Conservation (phyloP, 2,888 invertebrate species). For the Phortica magna region DNA sequence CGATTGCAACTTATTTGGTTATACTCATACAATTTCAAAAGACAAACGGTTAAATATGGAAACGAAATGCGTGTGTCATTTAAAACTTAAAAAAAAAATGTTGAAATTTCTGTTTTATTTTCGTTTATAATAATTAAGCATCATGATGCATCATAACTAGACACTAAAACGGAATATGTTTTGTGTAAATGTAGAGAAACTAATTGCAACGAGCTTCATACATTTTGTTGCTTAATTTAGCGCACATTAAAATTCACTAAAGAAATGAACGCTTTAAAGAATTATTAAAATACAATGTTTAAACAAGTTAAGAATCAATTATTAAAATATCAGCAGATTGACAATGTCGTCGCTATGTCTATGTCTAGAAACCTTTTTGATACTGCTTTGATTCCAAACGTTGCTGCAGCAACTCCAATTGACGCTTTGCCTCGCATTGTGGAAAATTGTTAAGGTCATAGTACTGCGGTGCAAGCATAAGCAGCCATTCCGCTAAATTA, state of each 20-base stretch:
- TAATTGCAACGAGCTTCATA: too few species aligned
- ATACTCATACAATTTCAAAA: constrained; percentile 81
- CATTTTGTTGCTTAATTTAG: too few species aligned
- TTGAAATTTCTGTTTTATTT: not conserved
- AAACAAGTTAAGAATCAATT: constrained; percentile 41
- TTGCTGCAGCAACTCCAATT: constrained; percentile 91
- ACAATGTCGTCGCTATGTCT: not conserved
- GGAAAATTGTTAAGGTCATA: constrained; percentile 99
- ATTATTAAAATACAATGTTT: not conserved
- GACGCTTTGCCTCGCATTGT: constrained; percentile 96
- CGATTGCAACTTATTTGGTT: constrained; percentile 80
- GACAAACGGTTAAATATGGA: constrained; percentile 75
- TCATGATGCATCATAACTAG: too few species aligned
- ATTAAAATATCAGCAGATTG: constrained; percentile 36
- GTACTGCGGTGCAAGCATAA: constrained; percentile 97
- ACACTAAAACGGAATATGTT: too few species aligned
- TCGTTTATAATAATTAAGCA: not conserved
- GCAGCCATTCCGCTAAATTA: constrained; percentile 91
- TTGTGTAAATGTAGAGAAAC: too few species aligned
- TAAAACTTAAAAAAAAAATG: not conserved
- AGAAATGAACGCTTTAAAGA: too few species aligned
- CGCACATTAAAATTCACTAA: too few species aligned
- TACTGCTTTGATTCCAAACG: constrained; percentile 91
- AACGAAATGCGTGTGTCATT: not conserved
- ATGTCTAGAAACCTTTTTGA: constrained; percentile 89